A percentile compares a stretch with the other conserved stretches of the same genome.
Evolutionary conservation across 2,888 invertebrate genomes (phyloP).

Genomic region (Monoplex corrugatus): DNA sequence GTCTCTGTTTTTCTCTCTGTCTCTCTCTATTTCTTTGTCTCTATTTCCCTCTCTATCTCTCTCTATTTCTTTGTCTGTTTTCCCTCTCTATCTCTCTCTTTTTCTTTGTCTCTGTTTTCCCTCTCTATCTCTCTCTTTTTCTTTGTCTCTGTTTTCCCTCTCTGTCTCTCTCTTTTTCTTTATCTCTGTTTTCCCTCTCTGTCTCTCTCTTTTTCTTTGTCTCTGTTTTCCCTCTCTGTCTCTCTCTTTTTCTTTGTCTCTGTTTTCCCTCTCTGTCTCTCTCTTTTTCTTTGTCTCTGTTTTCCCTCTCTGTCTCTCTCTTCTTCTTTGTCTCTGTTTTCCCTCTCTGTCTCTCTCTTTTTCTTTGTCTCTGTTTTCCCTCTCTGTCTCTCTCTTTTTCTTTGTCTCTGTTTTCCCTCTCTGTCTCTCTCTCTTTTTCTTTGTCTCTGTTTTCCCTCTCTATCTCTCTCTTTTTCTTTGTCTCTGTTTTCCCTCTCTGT

Average conservation of each 20-base stretch:
- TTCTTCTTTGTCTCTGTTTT: not conserved
- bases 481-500: too few species aligned
- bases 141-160: too few species aligned
- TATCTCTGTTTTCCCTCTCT: too few species aligned
- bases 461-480: not conserved
- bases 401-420: not conserved
- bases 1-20: not conserved
- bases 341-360: not conserved
- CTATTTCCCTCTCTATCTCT: not conserved
- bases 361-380: not conserved
- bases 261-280: not conserved
- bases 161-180: too few species aligned
- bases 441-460: not conserved
- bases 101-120: not conserved
- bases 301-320: not conserved
- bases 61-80: not conserved
- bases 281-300: not conserved
- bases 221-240: not conserved
- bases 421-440: conserved; percentile 20
- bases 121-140: not conserved
- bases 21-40: not conserved
- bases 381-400: too few species aligned
- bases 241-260: not conserved
- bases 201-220: too few species aligned
- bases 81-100: conserved; percentile 29